These are phyloP conservation scores for Trichogramma pretiosum DNA, from an alignment of 1,140 invertebrate genomes.

Conservation along the genomic window DNA sequence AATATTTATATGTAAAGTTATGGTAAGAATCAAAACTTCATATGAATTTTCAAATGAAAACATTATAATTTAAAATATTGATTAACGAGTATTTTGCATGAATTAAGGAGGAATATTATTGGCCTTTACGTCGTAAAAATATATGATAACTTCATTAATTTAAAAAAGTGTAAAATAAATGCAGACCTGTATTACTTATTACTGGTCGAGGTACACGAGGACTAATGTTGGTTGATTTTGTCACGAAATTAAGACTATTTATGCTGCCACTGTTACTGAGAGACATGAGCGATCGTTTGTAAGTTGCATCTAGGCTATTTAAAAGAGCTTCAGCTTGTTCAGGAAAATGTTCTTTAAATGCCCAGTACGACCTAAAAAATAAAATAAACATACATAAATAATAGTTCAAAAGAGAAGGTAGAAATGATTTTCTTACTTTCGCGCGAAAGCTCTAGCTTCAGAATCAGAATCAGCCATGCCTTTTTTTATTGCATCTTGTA, in stretches of 20 bases:
- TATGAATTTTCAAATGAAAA: too few relatives aligned
- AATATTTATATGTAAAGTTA: too few relatives aligned
- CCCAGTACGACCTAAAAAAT: constrained; percentile 73
- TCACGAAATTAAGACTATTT: constrained; percentile 43
- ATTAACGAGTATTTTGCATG: too few relatives aligned
- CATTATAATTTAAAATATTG: too few relatives aligned
- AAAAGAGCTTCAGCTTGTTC: constrained; percentile 80
- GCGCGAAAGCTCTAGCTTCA: constrained; percentile 67
- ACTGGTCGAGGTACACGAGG: constrained; percentile 36
- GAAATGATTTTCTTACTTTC: constrained; percentile 49
- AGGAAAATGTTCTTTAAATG: constrained; percentile 83
- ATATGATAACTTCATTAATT: too few relatives aligned
- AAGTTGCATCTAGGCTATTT: constrained; percentile 70
- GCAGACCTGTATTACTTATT: constrained; percentile 40
- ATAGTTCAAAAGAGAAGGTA: background rate
- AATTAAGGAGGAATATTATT: too few relatives aligned
- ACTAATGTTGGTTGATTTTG: constrained; percentile 37
- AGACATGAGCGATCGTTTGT: constrained; percentile 69
- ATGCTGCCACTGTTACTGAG: constrained; percentile 46
- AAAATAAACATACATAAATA: constrained; percentile 17
- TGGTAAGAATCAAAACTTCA: too few relatives aligned
- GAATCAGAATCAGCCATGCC: constrained; percentile 88
- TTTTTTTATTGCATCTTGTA: constrained; percentile 80
- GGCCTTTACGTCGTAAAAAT: too few relatives aligned
- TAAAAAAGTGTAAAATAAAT: too few relatives aligned